A percentile compares a stretch with the other conserved stretches of the same genome.
phyloP scores from a whole-genome alignment of 2,888 invertebrate species.

The Pterobdella sp. region DNA sequence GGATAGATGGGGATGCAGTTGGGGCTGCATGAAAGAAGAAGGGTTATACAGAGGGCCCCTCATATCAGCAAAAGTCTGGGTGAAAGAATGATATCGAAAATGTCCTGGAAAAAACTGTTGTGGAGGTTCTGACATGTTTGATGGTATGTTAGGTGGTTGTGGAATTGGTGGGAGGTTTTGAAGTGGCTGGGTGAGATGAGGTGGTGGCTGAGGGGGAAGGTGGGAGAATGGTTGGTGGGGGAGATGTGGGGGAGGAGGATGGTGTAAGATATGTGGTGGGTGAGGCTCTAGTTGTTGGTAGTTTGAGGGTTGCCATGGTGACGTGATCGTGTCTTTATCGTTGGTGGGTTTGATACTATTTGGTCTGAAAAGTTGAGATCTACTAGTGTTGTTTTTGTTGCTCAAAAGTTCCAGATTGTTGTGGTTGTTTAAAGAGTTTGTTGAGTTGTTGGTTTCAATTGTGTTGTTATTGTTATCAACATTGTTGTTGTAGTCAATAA shows the following conservation, averaged over 20 bases:
- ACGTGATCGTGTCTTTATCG: background rate
- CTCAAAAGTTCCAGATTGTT: too few species aligned
- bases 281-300: background rate
- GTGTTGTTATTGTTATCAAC: conserved; percentile 6
- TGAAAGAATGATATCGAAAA: background rate
- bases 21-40: background rate
- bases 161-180: background rate
- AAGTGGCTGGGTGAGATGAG: background rate
- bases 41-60: background rate
- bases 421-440: background rate
- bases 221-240: background rate
- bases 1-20: background rate
- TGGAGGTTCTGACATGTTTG: background rate
- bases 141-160: background rate
- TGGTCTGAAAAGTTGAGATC: background rate
- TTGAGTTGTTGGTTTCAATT: background rate
- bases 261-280: background rate
- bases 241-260: background rate
- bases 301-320: background rate
- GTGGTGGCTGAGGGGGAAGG: background rate
- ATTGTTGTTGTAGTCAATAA: background rate
- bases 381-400: background rate
- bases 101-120: background rate
- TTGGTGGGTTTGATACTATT: background rate
- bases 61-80: background rate